Evolutionary conservation across 2,888 invertebrate species (phyloP), one percentile per base, ranked within the genome.

Genomic region (Drosophila maculinotata): DNA sequence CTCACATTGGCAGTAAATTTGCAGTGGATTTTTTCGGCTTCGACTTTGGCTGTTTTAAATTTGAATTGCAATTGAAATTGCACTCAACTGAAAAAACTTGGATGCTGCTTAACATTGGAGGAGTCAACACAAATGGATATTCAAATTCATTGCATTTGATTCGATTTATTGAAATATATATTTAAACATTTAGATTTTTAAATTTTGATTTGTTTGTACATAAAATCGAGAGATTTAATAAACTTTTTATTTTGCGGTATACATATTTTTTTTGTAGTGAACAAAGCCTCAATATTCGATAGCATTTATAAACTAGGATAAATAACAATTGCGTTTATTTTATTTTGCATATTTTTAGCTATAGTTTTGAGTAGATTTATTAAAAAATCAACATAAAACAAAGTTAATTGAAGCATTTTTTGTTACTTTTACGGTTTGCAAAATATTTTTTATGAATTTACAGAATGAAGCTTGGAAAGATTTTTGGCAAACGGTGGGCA

Each of bases 191-290:
- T 64, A 15, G 30, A 36, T 38, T 76, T 68, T 65, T 64, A 62
- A 85, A 69, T 79, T 79, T 62, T 49, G 56, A 64, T 76, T 71
- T 47, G 42, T 58, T 81, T 82, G 87, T 87, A 81, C 81, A 84
- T 69, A 14, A 12, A 69, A 44, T 72, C 33, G 17, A 72, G 49
- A 48, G 44, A 42, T 59, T 42, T 35, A 44, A 62, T 63, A 71
- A 74, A 68, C 39, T 60, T 60, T 68, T 56, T 63, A 30, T 47
- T 52, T 25, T 20, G 20, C 4, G 20, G 48, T 56, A 25, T 44
- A 33, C 49, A 25, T 53, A 35, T 57, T 56, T 35, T 60, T 31
- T 49, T 42, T 23, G 44, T 69, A 58, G 26, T 58, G 62, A 78
- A 75, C 59, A 68, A 78, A 81, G 66, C 69, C 38, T 56, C 12